Percentiles rank a stretch among this genome's conserved stretches.
Evolutionary conservation across 1,140 invertebrate species (phyloP).

Genomic region (Chironomus tepperi): DNA sequence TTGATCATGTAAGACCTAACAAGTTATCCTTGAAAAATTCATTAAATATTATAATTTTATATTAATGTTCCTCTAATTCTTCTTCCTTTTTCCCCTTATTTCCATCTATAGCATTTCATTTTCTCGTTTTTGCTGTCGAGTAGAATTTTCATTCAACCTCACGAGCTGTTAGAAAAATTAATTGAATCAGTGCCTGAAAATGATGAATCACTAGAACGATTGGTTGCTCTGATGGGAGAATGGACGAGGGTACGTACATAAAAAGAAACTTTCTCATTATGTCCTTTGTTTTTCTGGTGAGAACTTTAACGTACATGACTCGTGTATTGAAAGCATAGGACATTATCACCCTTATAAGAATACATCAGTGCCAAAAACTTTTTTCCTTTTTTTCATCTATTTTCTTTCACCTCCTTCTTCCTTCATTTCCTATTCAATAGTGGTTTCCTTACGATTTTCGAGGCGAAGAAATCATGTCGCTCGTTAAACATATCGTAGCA

Average conservation of each 20-base stretch:
- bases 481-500: slow-evolving; percentile 43
- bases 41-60: background rate
- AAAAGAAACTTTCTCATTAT: background rate
- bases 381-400: background rate
- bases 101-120: slow-evolving; percentile 34
- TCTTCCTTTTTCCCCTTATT: background rate
- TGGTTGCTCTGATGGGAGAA: slow-evolving; percentile 36
- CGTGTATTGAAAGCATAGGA: background rate
- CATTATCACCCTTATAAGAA: background rate
- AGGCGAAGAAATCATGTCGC: slow-evolving; percentile 50
- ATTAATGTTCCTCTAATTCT: background rate
- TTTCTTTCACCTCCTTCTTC: background rate
- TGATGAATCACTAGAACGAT: slow-evolving; percentile 33
- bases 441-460: slow-evolving; percentile 57
- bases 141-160: slow-evolving; percentile 38
- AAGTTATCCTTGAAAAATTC: background rate
- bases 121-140: slow-evolving; percentile 39
- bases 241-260: slow-evolving; percentile 33
- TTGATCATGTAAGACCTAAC: background rate
- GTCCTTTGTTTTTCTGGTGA: background rate
- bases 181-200: slow-evolving; percentile 37
- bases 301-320: background rate
- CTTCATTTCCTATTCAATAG: slow-evolving; percentile 27
- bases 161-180: slow-evolving; percentile 38
- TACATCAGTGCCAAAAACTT: background rate